A percentile compares a stretch with the other conserved stretches of the same genome.
phyloP scores from a whole-genome alignment of 2,888 invertebrate species.

The Drosophila anomelani region DNA sequence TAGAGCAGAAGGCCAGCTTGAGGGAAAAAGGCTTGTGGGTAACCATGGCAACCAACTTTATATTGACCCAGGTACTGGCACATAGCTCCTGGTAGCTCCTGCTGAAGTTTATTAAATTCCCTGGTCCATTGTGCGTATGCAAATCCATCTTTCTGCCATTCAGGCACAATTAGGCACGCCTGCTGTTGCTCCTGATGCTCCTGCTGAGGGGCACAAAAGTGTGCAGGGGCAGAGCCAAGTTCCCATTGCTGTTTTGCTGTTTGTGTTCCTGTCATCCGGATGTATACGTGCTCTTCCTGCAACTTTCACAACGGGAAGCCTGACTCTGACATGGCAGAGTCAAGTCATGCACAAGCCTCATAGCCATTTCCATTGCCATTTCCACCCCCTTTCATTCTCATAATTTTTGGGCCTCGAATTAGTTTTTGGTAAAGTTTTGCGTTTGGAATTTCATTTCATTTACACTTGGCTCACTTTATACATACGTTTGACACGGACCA shows the following conservation, averaged over 20 bases:
- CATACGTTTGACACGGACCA: conserved; percentile 1
- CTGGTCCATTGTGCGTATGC: conserved; percentile 17
- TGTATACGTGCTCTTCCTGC: conserved; percentile 10
- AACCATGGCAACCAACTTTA: background rate
- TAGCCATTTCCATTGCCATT: background rate
- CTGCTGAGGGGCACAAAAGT: conserved; percentile 4
- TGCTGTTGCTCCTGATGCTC: background rate
- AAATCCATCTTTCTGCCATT: background rate
- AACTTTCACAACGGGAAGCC: background rate
- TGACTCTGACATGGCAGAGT: conserved; percentile 9
- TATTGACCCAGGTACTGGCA: conserved; percentile 2
- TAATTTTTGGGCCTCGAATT: conserved; percentile 8
- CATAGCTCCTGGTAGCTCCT: background rate
- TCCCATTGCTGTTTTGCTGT: background rate
- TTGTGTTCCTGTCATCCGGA: conserved; percentile 13
- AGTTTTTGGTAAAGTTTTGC: conserved; percentile 13
- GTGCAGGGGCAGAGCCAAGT: background rate
- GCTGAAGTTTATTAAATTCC: conserved; percentile 29
- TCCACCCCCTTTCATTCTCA: background rate
- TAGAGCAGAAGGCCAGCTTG: background rate
- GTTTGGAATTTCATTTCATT: conserved; percentile 17
- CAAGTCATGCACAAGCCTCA: conserved; percentile 9
- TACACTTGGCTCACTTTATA: conserved; percentile 8
- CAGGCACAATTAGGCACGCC: conserved; percentile 14
- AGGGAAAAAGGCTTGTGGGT: background rate